These are phyloP conservation scores for Tapera naevia DNA, from an alignment of 2,797 vertebrate genomes.

Conservation along the genomic window DNA sequence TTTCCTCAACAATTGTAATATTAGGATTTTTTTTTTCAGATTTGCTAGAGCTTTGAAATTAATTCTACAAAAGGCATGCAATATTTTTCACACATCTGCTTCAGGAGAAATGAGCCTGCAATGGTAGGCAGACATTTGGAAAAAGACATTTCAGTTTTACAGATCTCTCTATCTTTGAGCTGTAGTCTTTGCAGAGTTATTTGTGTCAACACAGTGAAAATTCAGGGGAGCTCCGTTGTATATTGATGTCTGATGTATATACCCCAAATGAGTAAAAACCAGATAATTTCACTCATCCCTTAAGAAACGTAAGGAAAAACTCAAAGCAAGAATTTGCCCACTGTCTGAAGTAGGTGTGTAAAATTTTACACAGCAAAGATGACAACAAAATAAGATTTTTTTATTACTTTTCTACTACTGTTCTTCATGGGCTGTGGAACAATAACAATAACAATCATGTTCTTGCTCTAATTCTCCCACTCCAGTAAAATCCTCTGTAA, in stretches of 20 bases:
- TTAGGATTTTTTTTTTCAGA: background rate
- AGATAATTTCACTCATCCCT: background rate
- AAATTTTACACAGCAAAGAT: constrained; percentile 2
- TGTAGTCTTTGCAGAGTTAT: background rate
- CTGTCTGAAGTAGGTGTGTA: background rate
- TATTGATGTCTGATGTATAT: constrained; percentile 38
- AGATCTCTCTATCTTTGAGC: background rate
- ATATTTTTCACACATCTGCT: constrained; percentile 35
- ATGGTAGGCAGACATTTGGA: background rate
- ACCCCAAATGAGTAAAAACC: background rate
- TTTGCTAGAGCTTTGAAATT: constrained; percentile 39
- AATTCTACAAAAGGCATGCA: constrained; percentile 14
- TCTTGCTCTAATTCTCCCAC: constrained; percentile 32
- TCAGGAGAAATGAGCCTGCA: background rate
- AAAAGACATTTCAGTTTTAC: background rate
- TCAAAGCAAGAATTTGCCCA: background rate
- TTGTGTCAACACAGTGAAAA: constrained; percentile 7
- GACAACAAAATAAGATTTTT: constrained; percentile 18
- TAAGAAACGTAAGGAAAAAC: constrained; percentile 26
- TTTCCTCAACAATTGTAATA: constrained; percentile 5
- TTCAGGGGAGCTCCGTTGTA: constrained; percentile 8
- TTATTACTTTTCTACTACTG: background rate
- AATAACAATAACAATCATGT: constrained; percentile 4
- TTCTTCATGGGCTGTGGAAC: constrained; percentile 27
- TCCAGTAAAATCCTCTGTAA: constrained; percentile 37